phyloP scores from a whole-genome alignment of 2,797 vertebrate genomes.

The Scomberomorus guttatus region DNA sequence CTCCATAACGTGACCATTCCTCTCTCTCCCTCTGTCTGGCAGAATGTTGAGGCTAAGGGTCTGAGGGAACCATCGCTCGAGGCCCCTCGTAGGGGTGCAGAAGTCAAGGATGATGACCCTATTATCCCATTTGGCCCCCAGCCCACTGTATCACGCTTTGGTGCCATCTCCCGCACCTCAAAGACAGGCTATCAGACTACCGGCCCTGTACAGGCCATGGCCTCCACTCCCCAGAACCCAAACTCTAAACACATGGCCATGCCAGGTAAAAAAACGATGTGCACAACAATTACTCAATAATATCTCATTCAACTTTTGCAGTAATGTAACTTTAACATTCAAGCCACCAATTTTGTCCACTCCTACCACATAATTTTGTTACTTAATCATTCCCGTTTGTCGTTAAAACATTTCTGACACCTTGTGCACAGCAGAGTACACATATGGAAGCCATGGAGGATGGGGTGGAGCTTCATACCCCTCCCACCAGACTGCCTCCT shows the following conservation, averaged over 20 bases:
- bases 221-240: constrained; percentile 86
- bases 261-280: constrained; percentile 69
- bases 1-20: too few relatives aligned
- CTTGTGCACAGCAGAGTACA: constrained; percentile 87
- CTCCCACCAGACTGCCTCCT: constrained; percentile 89
- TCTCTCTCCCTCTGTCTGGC: constrained; percentile 10
- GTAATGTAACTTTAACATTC: not conserved
- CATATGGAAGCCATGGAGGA: constrained; percentile 90
- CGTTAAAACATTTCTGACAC: constrained; percentile 3
- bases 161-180: constrained; percentile 97
- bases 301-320: too few relatives aligned
- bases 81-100: constrained; percentile 91
- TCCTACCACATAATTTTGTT: not conserved
- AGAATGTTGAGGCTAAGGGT: constrained; percentile 94
- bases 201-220: constrained; percentile 92
- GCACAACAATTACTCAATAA: not conserved
- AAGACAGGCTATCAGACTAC: constrained; percentile 96
- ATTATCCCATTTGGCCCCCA: constrained; percentile 98
- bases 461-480: constrained; percentile 93
- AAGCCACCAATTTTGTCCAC: not conserved
- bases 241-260: constrained; percentile 85
- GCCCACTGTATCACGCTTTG: constrained; percentile 97
- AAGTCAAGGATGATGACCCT: constrained; percentile 95
- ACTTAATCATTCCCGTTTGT: not conserved
- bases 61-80: constrained; percentile 92